Base-by-base conservation (phyloP, 2,888 invertebrate genomes). In the Loripinus fragilis region DNA sequence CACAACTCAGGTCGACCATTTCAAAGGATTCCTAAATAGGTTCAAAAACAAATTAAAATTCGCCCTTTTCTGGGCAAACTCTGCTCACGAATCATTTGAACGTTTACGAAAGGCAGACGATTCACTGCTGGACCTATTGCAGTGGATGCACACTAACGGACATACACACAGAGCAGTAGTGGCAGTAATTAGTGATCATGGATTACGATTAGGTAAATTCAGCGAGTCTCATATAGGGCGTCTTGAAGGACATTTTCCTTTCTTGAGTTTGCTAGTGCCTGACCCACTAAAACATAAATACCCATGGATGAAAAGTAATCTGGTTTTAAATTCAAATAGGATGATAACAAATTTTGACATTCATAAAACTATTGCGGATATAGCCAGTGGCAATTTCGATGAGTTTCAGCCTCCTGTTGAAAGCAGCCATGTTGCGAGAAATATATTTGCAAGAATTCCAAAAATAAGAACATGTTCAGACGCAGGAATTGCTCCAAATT, bases 31-130 rank as follows among this genome's bases (percentile, higher is more conserved):
- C 77, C 95, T 95, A 0, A 93, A 93, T 0, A 94, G 94, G 7
- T 95, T 97, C 91, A 94, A 94, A 67, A 91, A 94, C 0, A 95
- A 95, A 2, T 95, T 95, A 20, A 96, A 96, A 88, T 97, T 98
- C 93, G 96, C 96, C 0, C 96, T 98, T 87, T 96, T 97, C 90
- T 98, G 98, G 97, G 95, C 96, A 79, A 96, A 96, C 0, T 94
- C 97, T 88, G 96, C 97, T 2, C 98, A 98, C 91, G 98, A 98
- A 90, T 96, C 95, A 90, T 95, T 98, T 71, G 97, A 97, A 91
- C 96, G 96, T 90, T 96, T 97, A 0, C 95, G 95, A 89, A 91
- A 96, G 33, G 96, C 96, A 81, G 98, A 98, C 89, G 94, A 95
- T 0, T 94, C 95, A 66, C 95, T 96, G 87, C 91, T 94, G 83